Base-by-base conservation (phyloP, 2,113 vertebrate genomes). In the Acrocephalus kingi region DNA sequence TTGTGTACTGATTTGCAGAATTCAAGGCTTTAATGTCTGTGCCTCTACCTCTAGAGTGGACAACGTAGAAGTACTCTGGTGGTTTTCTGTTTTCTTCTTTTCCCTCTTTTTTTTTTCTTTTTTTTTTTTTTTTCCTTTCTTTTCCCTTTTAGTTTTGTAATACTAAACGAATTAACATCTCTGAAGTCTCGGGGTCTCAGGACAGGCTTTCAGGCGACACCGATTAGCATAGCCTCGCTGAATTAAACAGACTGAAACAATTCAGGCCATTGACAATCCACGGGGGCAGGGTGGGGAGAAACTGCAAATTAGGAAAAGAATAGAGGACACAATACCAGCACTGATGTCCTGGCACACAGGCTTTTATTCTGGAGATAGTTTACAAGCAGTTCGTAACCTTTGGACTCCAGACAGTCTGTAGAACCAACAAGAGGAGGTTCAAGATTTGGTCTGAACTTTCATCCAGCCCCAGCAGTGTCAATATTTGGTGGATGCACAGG, bases 361-460 rank as follows among this genome's bases (percentile, higher is more conserved):
- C 97, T 98, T 98, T 98, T 97, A 97, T 97, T 97, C 96, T 97
- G 96, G 97, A 97, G 97, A 94, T 93, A 95, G 97, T 97, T 98
- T 98, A 97, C 97, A 97, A 98, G 97, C 93, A 94, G 97, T 97
- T 97, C 90, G 19, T 97, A 98, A 98, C 98, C 97, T 98, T 98
- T 98, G 97, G 97, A 97, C 97, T 96, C 96, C 94, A 97, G 97
- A 98, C 97, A 96, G 96, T 96, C 95, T 94, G 94, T 67, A 94
- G 97, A 92, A 96, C 95, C 95, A 96, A 96, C 92, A 89, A 16
- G 68, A 93, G 88, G 61, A 94, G 93, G 97, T 92, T 97, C 84
- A 94, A 86, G 95, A 96, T 90, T 95, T 85, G 89, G 84, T 78
- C 95, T 97, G 96, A 97, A 97, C 87, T 97, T 97, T 98, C 89